Evolutionary conservation across 2,113 vertebrate genomes (phyloP), one percentile per base, ranked within the genome.

Genomic region (Narcine bancroftii): DNA sequence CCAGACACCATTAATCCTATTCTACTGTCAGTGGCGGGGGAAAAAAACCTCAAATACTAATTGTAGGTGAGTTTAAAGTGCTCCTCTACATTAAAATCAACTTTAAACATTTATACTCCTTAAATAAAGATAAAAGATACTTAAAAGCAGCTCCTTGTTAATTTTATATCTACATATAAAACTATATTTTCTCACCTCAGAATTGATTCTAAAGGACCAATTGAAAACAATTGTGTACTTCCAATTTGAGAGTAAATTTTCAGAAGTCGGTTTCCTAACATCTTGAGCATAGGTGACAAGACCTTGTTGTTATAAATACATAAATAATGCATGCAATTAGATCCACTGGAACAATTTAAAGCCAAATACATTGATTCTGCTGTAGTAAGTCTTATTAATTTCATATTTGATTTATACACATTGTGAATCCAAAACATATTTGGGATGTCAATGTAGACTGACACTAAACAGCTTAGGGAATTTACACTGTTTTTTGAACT

Each of bases 401-500:
- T 69, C 42, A 69, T 47, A 69, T 91, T 91, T 91, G 89, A 66
- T 69, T 91, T 91, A 42, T 91, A 69, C 60, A 93, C 93, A 92
- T 92, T 93, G 91, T 92, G 87, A 60, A 75, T 36, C 69, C 83
- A 50, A 92, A 92, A 92, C 56, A 77, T 92, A 92, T 77, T 92
- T 92, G 33, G 72, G 92, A 92, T 39, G 92, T 92, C 92, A 92
- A 21, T 6, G 92, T 60, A 87, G 92, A 92, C 7, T 69, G 92
- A 92, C 79, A 89, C 39, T 13, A 71, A 19, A 63, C 29, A 93
- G 56, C 29, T 93, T 45, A 92, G 92, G 63, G 79, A 92, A 73
- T 92, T 93, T 36, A 79, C 89, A 36, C 0, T 10, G 45, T 93
- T 92, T n/a, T 73, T 29, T 47, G 63, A 93, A 89, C 92, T 92